These are phyloP conservation scores for Cephalotes varians DNA, from an alignment of 2,888 invertebrate species.

Conservation along the genomic window DNA sequence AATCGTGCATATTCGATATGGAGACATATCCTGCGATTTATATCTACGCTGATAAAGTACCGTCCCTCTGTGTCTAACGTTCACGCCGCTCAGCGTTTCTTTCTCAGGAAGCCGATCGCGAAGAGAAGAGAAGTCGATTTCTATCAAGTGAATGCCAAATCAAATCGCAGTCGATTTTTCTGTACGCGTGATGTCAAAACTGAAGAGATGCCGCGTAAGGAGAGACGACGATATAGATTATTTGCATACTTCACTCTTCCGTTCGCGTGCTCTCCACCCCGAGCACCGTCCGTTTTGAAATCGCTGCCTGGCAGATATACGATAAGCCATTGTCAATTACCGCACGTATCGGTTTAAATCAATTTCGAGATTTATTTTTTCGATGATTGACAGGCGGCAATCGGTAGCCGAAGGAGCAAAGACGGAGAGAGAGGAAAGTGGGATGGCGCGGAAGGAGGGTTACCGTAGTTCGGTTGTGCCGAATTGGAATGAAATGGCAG, in stretches of 20 bases:
- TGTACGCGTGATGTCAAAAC: conserved; percentile 52
- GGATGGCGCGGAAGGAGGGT: conserved; percentile 30
- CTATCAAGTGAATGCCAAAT: conserved; percentile 60
- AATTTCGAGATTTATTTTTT: conserved; percentile 75
- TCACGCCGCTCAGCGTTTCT: conserved; percentile 40
- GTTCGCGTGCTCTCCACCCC: conserved; percentile 26
- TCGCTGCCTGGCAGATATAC: conserved; percentile 79
- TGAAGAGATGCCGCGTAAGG: conserved; percentile 28
- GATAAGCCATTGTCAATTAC: conserved; percentile 82
- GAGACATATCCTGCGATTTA: conserved; percentile 62
- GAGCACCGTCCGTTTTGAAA: conserved; percentile 76
- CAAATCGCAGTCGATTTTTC: conserved; percentile 43
- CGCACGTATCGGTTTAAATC: conserved; percentile 78
- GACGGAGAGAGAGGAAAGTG: conserved; percentile 41
- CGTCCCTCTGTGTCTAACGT: conserved; percentile 61
- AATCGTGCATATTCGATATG: conserved; percentile 57
- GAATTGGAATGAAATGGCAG: conserved; percentile 69
- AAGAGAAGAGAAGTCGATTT: conserved; percentile 68
- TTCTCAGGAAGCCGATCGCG: conserved; percentile 56
- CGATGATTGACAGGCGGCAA: conserved; percentile 79
- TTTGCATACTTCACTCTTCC: conserved; percentile 4
- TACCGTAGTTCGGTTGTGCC: conserved; percentile 53
- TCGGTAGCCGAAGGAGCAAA: conserved; percentile 57
- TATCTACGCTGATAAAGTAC: conserved; percentile 69
- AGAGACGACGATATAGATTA: conserved; percentile 21